Evolutionary conservation across 1,140 invertebrate species (phyloP), one percentile per base, ranked within the genome.

Genomic region (Zophobas morio): DNA sequence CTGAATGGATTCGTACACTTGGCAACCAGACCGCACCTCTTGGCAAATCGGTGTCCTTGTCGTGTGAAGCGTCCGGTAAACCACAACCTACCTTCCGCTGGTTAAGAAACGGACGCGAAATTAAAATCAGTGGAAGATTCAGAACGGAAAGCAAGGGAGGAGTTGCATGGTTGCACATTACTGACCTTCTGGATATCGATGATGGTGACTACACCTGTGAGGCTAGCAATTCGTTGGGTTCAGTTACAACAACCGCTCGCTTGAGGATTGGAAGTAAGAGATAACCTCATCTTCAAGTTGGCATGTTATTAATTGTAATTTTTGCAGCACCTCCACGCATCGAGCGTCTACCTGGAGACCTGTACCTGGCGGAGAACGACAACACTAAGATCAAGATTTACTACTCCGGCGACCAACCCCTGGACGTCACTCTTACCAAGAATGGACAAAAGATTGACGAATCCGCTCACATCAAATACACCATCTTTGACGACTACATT

Each of bases 171-270:
- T 88, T 99, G n/a, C 93, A 95, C 76, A 95, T 99, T 81, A 91
- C 90, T 53, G 97, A 99, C 83, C 92, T 98, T n/a, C 90, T 93
- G 81, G 94, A 97, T 70, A 92, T 93, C 4, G 98, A 99, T 85
- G 95, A 96, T 77, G 98, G 97, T 32, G 96, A 99, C 84, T 99
- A 98, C 86, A 97, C 95, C 0, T 99, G 98, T 85, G 97, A 99
- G 84, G 94, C 98, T 8, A 92, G 92, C 79, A 99, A 99, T 88
- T 90, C 93, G 6, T 91, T 98, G 37, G 99, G 99, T 53, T 93
- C 94, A 80, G 95, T 96, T 0, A 93, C 93, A 57, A 96, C 95
- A 56, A 94, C 94, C 6, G 93, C 94, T 36, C 91, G 94, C 77
- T 88, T 99, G 0, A 96, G 95, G 88, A 96, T 99, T 79, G 96